Percentiles rank a stretch among this genome's conserved stretches.
Evolutionary conservation across 30 jellyfish, hydroid and myxozoan species (phyloP).

Genomic region (Mastigias papua): DNA sequence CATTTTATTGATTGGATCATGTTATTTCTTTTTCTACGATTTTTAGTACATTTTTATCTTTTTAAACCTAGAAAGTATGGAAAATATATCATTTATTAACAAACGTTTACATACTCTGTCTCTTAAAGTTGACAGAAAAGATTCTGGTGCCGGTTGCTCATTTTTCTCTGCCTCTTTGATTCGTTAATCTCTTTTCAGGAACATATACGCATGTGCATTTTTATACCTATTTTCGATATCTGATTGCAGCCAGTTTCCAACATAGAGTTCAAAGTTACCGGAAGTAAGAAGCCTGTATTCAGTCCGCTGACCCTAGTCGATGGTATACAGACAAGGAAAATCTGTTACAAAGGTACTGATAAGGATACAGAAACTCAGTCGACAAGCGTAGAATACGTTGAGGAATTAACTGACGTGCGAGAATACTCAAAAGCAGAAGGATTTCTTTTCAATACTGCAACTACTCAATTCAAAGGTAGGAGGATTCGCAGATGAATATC

Average conservation of each 20-base stretch:
- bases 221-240: background rate
- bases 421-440: conserved; percentile 44
- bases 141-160: too few relatives aligned
- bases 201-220: background rate
- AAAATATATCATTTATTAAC: too few relatives aligned
- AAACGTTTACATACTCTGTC: too few relatives aligned
- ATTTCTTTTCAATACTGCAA: conserved; percentile 33
- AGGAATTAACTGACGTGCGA: conserved; percentile 12
- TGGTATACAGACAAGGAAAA: conserved; percentile 16
- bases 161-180: too few relatives aligned
- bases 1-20: too few relatives aligned
- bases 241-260: conserved; percentile 8
- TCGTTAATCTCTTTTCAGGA: background rate
- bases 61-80: too few relatives aligned
- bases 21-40: too few relatives aligned
- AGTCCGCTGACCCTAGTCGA: conserved; percentile 2
- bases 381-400: conserved; percentile 4
- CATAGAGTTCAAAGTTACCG: conserved; percentile 29
- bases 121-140: too few relatives aligned
- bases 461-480: conserved; percentile 7
- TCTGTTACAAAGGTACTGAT: conserved; percentile 24
- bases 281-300: background rate
- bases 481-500: too few relatives aligned
- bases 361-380: conserved; percentile 6
- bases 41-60: too few relatives aligned